phyloP scores from a whole-genome alignment of 2,113 vertebrate genomes.

The Erythrocercus mccallii region DNA sequence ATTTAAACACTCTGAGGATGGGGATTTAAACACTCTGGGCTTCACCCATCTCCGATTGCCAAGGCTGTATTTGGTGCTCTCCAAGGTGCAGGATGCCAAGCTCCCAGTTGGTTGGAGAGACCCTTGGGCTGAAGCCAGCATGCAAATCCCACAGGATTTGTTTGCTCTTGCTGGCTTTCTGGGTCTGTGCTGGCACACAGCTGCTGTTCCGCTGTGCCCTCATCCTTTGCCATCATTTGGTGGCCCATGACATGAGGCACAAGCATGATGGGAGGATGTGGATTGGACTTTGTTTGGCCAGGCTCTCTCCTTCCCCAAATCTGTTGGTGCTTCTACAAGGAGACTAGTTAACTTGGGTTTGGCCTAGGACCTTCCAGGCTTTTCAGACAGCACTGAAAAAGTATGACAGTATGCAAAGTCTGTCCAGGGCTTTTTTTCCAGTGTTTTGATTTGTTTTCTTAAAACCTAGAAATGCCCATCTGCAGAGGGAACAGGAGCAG shows the following conservation, averaged over 20 bases:
- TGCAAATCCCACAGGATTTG: rapidly evolving
- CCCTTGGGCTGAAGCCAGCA: not conserved
- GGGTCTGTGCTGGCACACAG: rapidly evolving
- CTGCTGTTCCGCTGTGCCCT: rapidly evolving
- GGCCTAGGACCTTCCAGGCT: not conserved
- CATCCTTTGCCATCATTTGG: not conserved
- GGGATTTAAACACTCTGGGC: not conserved
- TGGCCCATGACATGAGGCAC: rapidly evolving
- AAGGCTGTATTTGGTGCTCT: not conserved
- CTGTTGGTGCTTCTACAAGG: not conserved
- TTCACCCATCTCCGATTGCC: rapidly evolving
- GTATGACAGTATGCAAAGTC: not conserved
- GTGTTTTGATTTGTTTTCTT: not conserved
- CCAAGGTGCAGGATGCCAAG: not conserved
- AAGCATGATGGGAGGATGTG: rapidly evolving
- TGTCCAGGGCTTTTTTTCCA: not conserved
- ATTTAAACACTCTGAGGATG: not conserved
- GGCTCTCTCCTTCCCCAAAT: not conserved
- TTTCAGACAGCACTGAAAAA: not conserved
- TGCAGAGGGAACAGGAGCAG: not conserved
- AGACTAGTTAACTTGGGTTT: not conserved
- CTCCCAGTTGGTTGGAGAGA: rapidly evolving
- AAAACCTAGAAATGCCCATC: not conserved
- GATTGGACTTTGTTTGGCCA: not conserved
- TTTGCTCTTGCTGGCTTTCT: not conserved